phyloP scores from a whole-genome alignment of 2,888 invertebrate species.

The Noctua fimbriata region DNA sequence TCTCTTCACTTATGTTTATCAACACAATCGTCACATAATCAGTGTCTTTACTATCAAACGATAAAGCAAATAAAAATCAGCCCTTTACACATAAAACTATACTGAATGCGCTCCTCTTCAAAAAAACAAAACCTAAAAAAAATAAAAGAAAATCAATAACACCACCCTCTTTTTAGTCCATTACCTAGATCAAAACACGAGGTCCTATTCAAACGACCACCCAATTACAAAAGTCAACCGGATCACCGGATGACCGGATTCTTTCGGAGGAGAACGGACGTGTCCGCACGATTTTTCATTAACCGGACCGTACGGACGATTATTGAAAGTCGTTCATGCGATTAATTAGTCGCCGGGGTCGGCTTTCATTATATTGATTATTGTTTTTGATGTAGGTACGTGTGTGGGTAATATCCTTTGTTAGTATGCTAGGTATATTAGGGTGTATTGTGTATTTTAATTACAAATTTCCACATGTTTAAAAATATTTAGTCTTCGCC shows the following conservation, averaged over 20 bases:
- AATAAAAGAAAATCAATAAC: background rate
- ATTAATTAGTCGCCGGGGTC: constrained; percentile 87
- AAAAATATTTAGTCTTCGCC: background rate
- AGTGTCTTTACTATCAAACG: background rate
- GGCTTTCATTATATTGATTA: constrained; percentile 83
- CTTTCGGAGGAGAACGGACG: constrained; percentile 74
- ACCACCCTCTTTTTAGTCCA: constrained; percentile 51
- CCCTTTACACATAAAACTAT: background rate
- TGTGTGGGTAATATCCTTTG: constrained; percentile 22
- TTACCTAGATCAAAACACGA: constrained; percentile 47
- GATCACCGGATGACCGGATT: constrained; percentile 66
- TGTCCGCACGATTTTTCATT: constrained; percentile 88
- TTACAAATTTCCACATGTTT: background rate
- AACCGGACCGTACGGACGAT: constrained; percentile 78
- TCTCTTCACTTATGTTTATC: background rate
- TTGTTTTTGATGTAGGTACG: constrained; percentile 76
- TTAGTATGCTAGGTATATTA: background rate
- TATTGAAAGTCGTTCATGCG: constrained; percentile 85
- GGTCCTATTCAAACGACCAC: constrained; percentile 51
- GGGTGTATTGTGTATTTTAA: background rate
- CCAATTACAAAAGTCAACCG: constrained; percentile 81
- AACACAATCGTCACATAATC: background rate
- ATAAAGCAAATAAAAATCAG: background rate
- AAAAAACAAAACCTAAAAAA: background rate
- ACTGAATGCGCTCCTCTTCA: background rate